Evolutionary conservation across 2,797 vertebrate genomes (phyloP), one percentile per base, ranked within the genome.

Genomic region (Benthosema pterotum): DNA sequence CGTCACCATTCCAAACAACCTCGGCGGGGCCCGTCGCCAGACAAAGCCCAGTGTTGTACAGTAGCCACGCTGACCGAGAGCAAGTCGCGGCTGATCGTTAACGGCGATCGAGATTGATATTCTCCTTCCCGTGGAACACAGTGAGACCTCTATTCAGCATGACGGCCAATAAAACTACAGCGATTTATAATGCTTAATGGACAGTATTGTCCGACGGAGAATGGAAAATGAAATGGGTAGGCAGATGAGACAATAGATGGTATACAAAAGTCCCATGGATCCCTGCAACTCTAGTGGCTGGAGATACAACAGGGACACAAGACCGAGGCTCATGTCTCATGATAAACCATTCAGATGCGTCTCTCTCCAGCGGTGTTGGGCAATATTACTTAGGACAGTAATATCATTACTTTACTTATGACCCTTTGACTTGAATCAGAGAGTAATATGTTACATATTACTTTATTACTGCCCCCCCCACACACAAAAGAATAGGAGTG

Each of bases 141-240:
- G 73, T 76, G 63, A 67, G 64, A 67, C 71, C 65, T 71, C 63
- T 78, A 42, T 88, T 76, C 78, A 78, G 58, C 71, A 70, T 68
- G 67, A 64, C 80, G 69, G 78, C 71, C 70, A 75, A 75, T 79
- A 83, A 83, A 84, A 83, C 67, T 64, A 61, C 79, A 79, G 79
- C 62, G 63, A 73, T 46, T 69, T 71, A 62, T 73, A 77, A 79
- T 70, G 61, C 63, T 82, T 80, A 83, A 82, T 79, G 65, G 74
- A 63, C 76, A 61, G 61, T 70, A 83, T 84, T 86, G 83, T 86
- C 65, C 74, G 32, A 68, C 46, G 66, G 67, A 82, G 78, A 88
- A 89, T 77, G 73, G 63, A 53, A 38, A 63, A 65, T 75, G 52
- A 57, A 71, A 81, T 77, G 76, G 58, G 65, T 65, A 69, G 72